Conservation (phyloP, 2,797 vertebrate species). For the Aldrovandia affinis region DNA sequence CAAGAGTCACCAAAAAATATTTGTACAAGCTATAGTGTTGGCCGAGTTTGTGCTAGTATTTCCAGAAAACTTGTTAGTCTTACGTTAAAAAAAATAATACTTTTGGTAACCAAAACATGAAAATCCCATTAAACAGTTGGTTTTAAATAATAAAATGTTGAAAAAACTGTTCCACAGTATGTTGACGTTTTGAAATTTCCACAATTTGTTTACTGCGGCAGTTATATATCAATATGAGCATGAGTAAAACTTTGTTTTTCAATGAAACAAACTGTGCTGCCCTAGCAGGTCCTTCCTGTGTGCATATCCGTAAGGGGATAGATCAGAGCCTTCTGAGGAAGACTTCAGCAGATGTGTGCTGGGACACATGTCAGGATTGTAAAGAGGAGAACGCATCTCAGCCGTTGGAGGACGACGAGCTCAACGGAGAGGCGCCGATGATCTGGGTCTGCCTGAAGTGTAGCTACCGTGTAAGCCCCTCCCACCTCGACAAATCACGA, state of each 20-base stretch:
- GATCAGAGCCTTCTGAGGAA: conserved; percentile 85
- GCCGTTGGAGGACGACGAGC: conserved; percentile 55
- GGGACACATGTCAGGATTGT: conserved; percentile 87
- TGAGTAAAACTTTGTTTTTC: neutral
- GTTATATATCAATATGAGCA: neutral
- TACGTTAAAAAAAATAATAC: neutral
- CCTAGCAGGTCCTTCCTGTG: conserved; percentile 77
- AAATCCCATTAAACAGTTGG: neutral
- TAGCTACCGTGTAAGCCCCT: conserved; percentile 84
- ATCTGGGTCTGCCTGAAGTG: conserved; percentile 96
- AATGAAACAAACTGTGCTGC: neutral
- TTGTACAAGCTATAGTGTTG: neutral
- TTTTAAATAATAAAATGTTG: neutral
- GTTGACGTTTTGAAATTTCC: neutral
- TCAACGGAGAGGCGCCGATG: conserved; percentile 62
- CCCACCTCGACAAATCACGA: neutral
- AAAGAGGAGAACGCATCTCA: conserved; percentile 67
- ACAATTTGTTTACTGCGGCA: neutral
- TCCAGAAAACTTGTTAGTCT: neutral
- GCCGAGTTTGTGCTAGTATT: neutral
- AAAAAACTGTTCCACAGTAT: neutral
- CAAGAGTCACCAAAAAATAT: too few relatives aligned
- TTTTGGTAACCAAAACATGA: neutral
- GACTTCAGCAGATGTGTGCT: conserved; percentile 70
- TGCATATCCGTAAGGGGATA: conserved; percentile 86